A percentile compares a stretch with the other conserved stretches of the same genome.
These are phyloP conservation scores for Platycnemis pennipes DNA, from an alignment of 2,888 invertebrate species.

Conservation along the genomic window DNA sequence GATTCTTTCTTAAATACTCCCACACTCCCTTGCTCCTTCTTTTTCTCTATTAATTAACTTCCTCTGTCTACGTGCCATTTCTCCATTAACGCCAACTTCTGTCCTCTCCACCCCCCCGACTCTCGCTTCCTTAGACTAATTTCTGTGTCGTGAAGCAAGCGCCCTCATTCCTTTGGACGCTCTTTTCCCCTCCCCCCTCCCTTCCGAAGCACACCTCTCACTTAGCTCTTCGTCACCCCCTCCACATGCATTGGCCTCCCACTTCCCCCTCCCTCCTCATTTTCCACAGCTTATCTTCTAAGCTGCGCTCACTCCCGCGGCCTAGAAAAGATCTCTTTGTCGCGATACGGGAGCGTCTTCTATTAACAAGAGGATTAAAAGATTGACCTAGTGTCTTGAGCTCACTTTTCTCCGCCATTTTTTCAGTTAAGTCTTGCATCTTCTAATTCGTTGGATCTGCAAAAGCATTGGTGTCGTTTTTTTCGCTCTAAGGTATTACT, in stretches of 20 bases:
- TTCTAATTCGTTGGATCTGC: not conserved
- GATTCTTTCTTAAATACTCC: not conserved
- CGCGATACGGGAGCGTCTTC: not conserved
- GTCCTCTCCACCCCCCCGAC: not conserved
- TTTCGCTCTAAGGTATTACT: not conserved
- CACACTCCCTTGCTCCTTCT: not conserved
- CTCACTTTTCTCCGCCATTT: not conserved
- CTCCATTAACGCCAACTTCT: not conserved
- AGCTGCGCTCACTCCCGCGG: constrained; percentile 4
- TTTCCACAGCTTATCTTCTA: constrained; percentile 27
- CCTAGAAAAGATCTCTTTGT: not conserved
- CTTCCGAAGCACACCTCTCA: too few relatives aligned
- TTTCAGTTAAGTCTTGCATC: not conserved
- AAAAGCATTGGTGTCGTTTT: not conserved
- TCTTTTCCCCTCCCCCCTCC: not conserved
- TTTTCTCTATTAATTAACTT: not conserved
- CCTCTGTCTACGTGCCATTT: not conserved
- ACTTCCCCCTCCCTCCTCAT: not conserved
- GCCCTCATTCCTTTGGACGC: not conserved
- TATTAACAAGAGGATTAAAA: constrained; percentile 39
- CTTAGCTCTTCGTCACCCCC: not conserved
- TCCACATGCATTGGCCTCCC: too few relatives aligned
- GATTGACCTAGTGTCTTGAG: constrained; percentile 27
- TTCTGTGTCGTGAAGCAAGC: not conserved
- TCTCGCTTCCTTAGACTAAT: too few relatives aligned